phyloP scores from a whole-genome alignment of 2,113 vertebrate genomes.

The Pica pica region DNA sequence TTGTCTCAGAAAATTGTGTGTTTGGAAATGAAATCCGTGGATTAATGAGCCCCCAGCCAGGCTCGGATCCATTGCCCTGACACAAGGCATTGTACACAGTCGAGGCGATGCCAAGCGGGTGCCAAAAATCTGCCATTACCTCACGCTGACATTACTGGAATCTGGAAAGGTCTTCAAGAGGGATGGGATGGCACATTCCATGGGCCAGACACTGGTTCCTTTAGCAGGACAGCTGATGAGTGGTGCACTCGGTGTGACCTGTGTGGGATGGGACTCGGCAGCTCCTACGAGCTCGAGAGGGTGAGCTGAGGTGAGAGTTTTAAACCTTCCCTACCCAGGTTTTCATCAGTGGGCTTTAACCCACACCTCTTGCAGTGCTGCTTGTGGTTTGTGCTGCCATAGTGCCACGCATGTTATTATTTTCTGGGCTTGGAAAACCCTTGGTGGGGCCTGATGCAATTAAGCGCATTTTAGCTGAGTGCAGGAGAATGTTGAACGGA shows the following conservation, averaged over 20 bases:
- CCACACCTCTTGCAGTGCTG: not conserved
- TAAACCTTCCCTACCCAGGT: not conserved
- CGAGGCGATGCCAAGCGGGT: not conserved
- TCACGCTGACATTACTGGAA: not conserved
- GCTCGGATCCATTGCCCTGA: not conserved
- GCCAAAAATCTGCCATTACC: conserved; percentile 47
- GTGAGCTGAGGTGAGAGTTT: not conserved
- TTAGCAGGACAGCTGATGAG: not conserved
- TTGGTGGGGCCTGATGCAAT: conserved; percentile 11
- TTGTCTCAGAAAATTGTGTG: conserved; percentile 19
- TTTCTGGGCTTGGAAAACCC: not conserved
- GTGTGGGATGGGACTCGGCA: not conserved
- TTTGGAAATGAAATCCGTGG: not conserved
- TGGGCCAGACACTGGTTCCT: not conserved
- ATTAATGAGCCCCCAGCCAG: conserved; percentile 26
- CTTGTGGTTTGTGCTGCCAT: not conserved
- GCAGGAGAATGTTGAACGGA: not conserved
- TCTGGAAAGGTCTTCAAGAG: not conserved
- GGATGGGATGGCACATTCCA: not conserved
- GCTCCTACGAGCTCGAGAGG: fast-evolving
- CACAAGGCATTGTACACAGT: not conserved
- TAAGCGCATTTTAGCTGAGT: not conserved
- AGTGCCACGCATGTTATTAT: not conserved
- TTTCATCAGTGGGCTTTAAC: not conserved
- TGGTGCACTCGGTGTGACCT: not conserved